phyloP scores from a whole-genome alignment of 2,888 invertebrate species.

The Tachina lurida region DNA sequence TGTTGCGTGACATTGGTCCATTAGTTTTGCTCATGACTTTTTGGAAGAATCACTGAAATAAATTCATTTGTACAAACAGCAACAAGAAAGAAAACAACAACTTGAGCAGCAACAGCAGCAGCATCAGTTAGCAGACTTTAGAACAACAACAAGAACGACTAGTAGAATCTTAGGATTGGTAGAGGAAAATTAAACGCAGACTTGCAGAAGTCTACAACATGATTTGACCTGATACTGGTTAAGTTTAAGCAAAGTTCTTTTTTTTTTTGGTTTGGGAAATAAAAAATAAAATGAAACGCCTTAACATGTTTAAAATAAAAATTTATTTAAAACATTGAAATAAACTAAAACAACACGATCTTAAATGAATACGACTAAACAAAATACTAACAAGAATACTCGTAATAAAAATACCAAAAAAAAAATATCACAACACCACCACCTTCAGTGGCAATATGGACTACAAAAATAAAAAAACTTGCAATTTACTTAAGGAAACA shows the following conservation, averaged over 20 bases:
- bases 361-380: slow-evolving; percentile 50
- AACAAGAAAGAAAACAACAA: neutral
- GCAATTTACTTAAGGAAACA: slow-evolving; percentile 19
- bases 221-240: slow-evolving; percentile 66
- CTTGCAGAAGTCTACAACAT: slow-evolving; percentile 50
- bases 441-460: slow-evolving; percentile 35
- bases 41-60: slow-evolving; percentile 49
- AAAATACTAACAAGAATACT: slow-evolving; percentile 33
- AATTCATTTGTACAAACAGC: slow-evolving; percentile 52
- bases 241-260: slow-evolving; percentile 38
- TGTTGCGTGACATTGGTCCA: slow-evolving; percentile 77
- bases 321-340: slow-evolving; percentile 55
- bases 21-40: slow-evolving; percentile 77
- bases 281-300: slow-evolving; percentile 12
- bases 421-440: neutral
- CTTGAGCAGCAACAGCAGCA: neutral
- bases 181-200: slow-evolving; percentile 49
- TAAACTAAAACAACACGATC: slow-evolving; percentile 42
- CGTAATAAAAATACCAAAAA: slow-evolving; percentile 14
- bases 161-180: slow-evolving; percentile 36
- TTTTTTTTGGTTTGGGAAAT: neutral
- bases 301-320: slow-evolving; percentile 47
- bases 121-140: neutral
- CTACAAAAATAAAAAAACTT: slow-evolving; percentile 50
- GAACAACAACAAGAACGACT: slow-evolving; percentile 18